A percentile compares a stretch with the other conserved stretches of the same genome.
phyloP scores from a whole-genome alignment of 2,888 invertebrate genomes.

The Dynastes hyllus region DNA sequence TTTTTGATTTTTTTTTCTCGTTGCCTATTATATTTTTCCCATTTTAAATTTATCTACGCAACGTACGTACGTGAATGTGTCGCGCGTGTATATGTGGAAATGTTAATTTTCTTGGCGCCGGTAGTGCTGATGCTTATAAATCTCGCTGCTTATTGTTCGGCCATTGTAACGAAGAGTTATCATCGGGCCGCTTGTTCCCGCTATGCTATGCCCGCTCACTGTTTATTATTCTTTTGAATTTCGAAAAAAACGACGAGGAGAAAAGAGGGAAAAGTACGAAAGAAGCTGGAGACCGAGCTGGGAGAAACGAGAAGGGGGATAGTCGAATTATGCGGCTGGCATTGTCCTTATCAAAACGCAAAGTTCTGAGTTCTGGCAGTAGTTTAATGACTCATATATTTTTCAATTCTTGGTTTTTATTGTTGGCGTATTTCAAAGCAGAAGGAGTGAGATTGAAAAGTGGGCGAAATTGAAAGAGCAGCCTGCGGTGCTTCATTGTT shows the following conservation, averaged over 20 bases:
- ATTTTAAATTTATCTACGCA: constrained; percentile 25
- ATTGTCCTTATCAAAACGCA: constrained; percentile 45
- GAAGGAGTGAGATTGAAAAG: constrained; percentile 20
- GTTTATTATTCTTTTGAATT: constrained; percentile 48
- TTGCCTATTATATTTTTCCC: constrained; percentile 22
- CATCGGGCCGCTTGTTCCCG: constrained; percentile 16
- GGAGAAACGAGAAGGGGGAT: background rate
- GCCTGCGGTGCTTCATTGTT: constrained; percentile 24
- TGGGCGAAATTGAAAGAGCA: background rate
- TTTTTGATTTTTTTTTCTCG: too few species aligned
- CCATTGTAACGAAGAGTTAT: constrained; percentile 38
- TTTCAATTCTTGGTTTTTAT: constrained; percentile 44
- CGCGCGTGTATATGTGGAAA: constrained; percentile 31
- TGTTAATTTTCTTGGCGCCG: constrained; percentile 54
- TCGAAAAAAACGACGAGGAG: constrained; percentile 12
- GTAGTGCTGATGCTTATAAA: constrained; percentile 49
- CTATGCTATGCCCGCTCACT: constrained; percentile 15
- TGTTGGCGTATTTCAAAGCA: constrained; percentile 28
- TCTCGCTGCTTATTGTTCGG: constrained; percentile 45
- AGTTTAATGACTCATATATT: constrained; percentile 46
- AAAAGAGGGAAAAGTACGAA: constrained; percentile 1
- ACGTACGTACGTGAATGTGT: constrained; percentile 18
- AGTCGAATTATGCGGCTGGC: constrained; percentile 41
- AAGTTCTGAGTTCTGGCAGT: constrained; percentile 43
- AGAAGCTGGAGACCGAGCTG: background rate